These are phyloP conservation scores for Myodes glareolus DNA, from an alignment of 2,113 vertebrate species.

Conservation along the genomic window DNA sequence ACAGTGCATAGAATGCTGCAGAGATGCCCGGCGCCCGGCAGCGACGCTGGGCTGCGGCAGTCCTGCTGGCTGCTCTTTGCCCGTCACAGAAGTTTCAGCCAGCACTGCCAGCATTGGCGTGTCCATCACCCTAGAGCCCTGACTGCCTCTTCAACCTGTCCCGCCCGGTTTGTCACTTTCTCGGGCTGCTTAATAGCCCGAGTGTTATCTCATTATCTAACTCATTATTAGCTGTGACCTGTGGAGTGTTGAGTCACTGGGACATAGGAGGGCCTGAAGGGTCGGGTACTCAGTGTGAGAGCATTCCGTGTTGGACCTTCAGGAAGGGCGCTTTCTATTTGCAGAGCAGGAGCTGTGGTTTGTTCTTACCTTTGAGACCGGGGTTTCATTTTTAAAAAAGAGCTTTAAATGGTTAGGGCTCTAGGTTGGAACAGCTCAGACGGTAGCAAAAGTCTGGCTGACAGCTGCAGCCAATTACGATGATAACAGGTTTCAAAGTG, in stretches of 20 bases:
- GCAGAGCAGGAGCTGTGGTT: neutral
- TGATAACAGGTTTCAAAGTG: neutral
- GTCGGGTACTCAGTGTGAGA: neutral
- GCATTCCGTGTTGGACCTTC: neutral
- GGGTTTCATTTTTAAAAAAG: slow-evolving; percentile 16
- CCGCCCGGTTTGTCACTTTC: neutral
- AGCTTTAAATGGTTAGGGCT: neutral
- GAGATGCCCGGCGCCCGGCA: fast-evolving
- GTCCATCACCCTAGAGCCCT: neutral
- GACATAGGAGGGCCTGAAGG: neutral
- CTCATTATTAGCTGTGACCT: neutral
- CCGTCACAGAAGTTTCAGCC: neutral
- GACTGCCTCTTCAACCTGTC: neutral
- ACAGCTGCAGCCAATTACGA: neutral
- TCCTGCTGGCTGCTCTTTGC: neutral
- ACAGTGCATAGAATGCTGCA: fast-evolving
- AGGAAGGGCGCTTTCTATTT: neutral
- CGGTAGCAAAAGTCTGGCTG: neutral
- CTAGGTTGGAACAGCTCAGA: neutral
- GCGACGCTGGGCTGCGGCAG: fast-evolving
- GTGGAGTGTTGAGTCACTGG: neutral
- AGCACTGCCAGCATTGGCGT: neutral
- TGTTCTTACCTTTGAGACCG: neutral
- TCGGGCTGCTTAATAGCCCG: neutral
- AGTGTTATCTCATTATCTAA: neutral